Evolutionary conservation across 2,113 vertebrate genomes (phyloP), one percentile per base, ranked within the genome.

Genomic region (Channa maculata): DNA sequence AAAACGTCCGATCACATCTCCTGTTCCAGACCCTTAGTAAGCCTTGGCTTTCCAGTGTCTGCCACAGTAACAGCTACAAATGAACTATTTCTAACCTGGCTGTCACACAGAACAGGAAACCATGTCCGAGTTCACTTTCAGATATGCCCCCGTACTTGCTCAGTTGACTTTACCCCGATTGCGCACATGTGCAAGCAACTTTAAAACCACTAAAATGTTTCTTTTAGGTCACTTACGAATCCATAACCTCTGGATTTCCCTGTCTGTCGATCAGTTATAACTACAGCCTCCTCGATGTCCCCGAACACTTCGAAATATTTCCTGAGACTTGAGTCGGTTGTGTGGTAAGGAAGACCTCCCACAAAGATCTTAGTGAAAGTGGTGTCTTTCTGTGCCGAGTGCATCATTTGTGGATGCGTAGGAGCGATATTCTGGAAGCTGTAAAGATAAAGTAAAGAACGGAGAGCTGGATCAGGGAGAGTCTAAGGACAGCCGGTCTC

Each of bases 321-420:
- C 93, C 97, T 96, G 82, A 99, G 96, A 81, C 97, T 98, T 75
- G 96, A 96, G 91, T 99, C 97, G 38, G 97, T 98, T 79, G 97
- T 98, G 94, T 99, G 97, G 79, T 98, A 99, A 60, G 97, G 97
- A 57, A 99, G 94, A 68, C 97, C 97, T 88, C 97, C 97, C 74
- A 99, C 97, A 84, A 99, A 98, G 92, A 99, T 98, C 94, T 98
- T 98, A 88, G 97, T 98, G 93, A 96, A 98, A 61, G 97, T 98
- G 82, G 97, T 99, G 92, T 99, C 97, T 93, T 98, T 98, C 95
- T 99, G 97, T 53, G 97, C 97, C 77, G 96, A 96, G 95, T 98
- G 97, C 97, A 98, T 98, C 94, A 67, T 91, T 44, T 60, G 53
- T 33, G 4, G 39, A 38, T 48, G 0, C 34, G 11, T 9, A 2